Conservation (phyloP, 2,113 vertebrate genomes). For the Beaufortia kweichowensis region DNA sequence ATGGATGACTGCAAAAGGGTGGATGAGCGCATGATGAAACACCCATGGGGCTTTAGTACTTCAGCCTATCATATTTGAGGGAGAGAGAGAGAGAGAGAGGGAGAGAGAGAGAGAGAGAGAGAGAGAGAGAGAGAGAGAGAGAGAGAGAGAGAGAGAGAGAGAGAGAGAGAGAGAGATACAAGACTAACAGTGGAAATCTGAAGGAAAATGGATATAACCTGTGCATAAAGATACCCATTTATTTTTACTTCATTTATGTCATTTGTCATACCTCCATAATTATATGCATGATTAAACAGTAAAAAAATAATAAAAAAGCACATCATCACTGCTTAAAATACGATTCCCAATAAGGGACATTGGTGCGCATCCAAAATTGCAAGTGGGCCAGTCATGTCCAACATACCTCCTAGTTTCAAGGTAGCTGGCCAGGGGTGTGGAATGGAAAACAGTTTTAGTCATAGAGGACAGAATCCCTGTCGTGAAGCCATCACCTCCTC, state of each 20-base stretch:
- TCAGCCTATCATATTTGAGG: slow-evolving; percentile 24
- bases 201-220: slow-evolving; percentile 49
- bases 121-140: neutral
- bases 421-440: slow-evolving; percentile 14
- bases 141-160: slow-evolving; percentile 17
- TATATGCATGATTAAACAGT: neutral
- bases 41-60: slow-evolving; percentile 14
- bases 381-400: slow-evolving; percentile 17
- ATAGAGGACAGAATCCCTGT: slow-evolving; percentile 48
- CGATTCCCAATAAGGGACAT: neutral
- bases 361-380: neutral
- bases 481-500: slow-evolving; percentile 13
- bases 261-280: neutral
- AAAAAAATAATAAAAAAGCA: neutral
- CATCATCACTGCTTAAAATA: neutral
- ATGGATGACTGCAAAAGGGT: slow-evolving; percentile 36
- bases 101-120: slow-evolving; percentile 25
- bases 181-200: slow-evolving; percentile 40
- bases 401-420: neutral
- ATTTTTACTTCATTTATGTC: no score
- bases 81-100: slow-evolving; percentile 43
- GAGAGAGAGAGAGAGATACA: slow-evolving; percentile 36
- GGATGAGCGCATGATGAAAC: slow-evolving; percentile 41
- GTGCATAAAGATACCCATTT: neutral
- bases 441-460: slow-evolving; percentile 48